A percentile compares a stretch with the other conserved stretches of the same genome.
Evolutionary conservation across 2,888 invertebrate species (phyloP).

Genomic region (Drosophila fulvimacula): DNA sequence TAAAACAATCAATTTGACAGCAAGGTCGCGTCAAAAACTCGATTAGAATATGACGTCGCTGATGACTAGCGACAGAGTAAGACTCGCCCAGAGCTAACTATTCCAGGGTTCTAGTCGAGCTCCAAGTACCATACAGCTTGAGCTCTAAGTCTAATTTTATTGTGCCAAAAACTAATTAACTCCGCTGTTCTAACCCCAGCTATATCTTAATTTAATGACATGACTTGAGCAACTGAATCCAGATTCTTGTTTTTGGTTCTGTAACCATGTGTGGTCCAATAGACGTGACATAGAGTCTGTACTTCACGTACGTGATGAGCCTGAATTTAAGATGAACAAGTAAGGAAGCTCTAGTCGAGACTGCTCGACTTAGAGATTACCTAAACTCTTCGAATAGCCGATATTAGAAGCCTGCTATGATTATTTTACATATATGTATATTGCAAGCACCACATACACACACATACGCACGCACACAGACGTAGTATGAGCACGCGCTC

Average conservation of each 20-base stretch:
- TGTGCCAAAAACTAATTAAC: neutral
- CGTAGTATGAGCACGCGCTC: no score
- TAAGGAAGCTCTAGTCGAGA: no score
- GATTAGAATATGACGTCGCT: constrained; percentile 5
- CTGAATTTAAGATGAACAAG: neutral
- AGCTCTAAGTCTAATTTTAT: neutral
- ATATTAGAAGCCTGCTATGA: no score
- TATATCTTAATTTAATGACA: neutral
- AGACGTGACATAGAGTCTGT: no score
- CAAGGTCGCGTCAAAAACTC: constrained; percentile 47
- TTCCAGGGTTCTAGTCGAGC: constrained; percentile 1
- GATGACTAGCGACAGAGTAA: neutral
- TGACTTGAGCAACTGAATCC: neutral
- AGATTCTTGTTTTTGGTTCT: neutral
- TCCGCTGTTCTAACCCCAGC: neutral
- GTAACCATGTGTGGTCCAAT: neutral
- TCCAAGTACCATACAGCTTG: neutral
- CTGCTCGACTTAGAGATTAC: no score
- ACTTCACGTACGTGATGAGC: neutral
- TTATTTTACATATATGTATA: no score
- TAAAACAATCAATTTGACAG: constrained; percentile 42
- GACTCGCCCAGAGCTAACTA: neutral
- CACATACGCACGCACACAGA: no score
- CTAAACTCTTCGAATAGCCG: no score
- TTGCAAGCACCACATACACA: no score